Evolutionary conservation across 2,888 invertebrate species (phyloP).

Genomic region (Prenolepis imparis): DNA sequence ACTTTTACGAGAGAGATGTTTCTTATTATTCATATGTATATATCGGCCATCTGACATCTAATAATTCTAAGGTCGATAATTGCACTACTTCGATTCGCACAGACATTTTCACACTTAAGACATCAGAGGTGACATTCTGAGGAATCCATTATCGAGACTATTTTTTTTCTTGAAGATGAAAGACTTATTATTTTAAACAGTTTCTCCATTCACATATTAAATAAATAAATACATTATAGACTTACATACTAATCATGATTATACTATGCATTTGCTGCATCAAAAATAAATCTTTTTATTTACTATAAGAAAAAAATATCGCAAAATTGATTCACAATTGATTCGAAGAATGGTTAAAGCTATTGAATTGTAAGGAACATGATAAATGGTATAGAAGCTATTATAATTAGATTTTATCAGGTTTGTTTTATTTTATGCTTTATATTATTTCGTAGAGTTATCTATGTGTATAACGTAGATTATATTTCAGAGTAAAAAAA

Average conservation of each 20-base stretch:
- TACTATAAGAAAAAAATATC: not conserved
- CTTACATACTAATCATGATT: not conserved
- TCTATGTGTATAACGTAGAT: conserved; percentile 59
- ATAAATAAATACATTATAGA: not conserved
- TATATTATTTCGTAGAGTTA: conserved; percentile 6
- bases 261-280: not conserved
- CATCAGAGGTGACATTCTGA: conserved; percentile 27
- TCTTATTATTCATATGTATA: conserved; percentile 40
- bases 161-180: not conserved
- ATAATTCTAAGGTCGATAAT: conserved; percentile 35
- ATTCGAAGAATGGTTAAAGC: not conserved
- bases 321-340: not conserved
- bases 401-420: conserved; percentile 7
- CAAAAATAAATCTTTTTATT: not conserved
- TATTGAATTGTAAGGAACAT: not conserved
- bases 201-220: conserved; percentile 1
- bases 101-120: conserved; percentile 2
- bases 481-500: conserved; percentile 68
- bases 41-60: conserved; percentile 46
- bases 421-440: not conserved
- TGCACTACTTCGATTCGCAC: not conserved
- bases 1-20: conserved; percentile 56
- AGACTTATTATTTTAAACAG: conserved; percentile 16
- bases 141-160: not conserved
- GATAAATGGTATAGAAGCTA: not conserved